Base-by-base conservation (phyloP, 2,888 invertebrate species). In the Xiphydria camelus region DNA sequence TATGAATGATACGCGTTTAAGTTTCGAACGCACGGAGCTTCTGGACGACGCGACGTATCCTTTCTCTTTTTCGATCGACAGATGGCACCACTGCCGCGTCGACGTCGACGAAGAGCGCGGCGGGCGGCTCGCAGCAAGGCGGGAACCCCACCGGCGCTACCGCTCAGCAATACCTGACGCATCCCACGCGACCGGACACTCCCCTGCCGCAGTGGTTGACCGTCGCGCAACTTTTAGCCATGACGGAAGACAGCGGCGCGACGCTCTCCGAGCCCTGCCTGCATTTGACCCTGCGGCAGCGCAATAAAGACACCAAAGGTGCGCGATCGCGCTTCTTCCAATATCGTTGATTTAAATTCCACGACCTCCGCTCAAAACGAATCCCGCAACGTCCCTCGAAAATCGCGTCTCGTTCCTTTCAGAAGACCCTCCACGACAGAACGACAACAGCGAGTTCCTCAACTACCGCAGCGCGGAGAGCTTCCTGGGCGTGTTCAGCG, bases 401-500 rank as follows among this genome's bases (percentile, higher is more conserved):
- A n/a, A n/a, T n/a, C 15, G 1, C 15, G 12, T 9, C 15, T 29
- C 2, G 12, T 7, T 37, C 39, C 6, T 57, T 52, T 12, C 49
- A 72, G 68, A 70, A 17, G 68, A 68, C 9, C 19, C 61, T 5
- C 35, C 61, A 9, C 68, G 66, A 39, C 55, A 54, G 23, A 62
- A 49, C 34, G 65, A 68, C 40, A 65, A 50, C 48, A n/a, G n/a
- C n/a, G 64, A 70, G 34, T 42, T 70, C 32, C 39, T 65, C n/a
- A 61, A 56, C 41, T 63, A 68, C 29, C 52, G 68, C 34, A 64
- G 65, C 32, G 64, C 80, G 40, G 78, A 78, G 50, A 80, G 78
- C 59, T 84, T 90, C 40, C 79, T 94, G 62, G 89, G 92, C 65
- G 87, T 90, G 59, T 95, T 96, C 78, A 92, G 93, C 39, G 84